Evolutionary conservation across 2,888 invertebrate species (phyloP), one percentile per base, ranked within the genome.

Genomic region (Horisme vitalbata): DNA sequence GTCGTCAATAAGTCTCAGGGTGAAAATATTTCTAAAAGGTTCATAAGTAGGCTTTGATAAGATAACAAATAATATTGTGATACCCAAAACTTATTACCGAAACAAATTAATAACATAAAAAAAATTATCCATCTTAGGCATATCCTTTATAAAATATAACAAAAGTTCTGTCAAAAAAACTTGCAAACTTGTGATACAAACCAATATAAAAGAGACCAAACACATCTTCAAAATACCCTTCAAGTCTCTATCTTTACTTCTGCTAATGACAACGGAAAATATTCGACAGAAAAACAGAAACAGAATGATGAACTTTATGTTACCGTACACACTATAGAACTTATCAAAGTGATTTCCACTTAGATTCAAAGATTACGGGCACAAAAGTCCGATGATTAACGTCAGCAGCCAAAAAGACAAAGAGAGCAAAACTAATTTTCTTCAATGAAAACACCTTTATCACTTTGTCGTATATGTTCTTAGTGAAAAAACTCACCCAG

Each of bases 401-500:
- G 75, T 62, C 1, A 68, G 12, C 0, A 55, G 23, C 79, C 79
- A 84, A 18, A 78, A 60, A 0, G 64, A 10, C 2, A 65, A 10
- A 0, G 71, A 70, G 1, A 0, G 56, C 6, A 2, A 82, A 59
- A 23, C 63, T 71, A 7, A 46, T 49, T 24, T 66, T 66, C 9
- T 58, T 55, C 3, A 62, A 31, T 1, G 55, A 46, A 18, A 79
- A 79, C 27, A 80, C 83, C 2, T 71, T 28, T 1, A 83, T 71
- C 4, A 83, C 66, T 61, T 83, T 83, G 9, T 80, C 71, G 52
- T 82, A 83, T 4, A 86, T 51, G 38, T 81, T 77, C 49, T 77
- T 81, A 0, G 80, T 76, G 45, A 79, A 84, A 1, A 82, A 45
- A 24, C 78, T 79, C 81, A 82, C 84, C 69, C 81, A 77, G 8